Percentiles rank a stretch among this genome's conserved stretches.
Conservation (phyloP, 2,113 vertebrate genomes). For the Maccullochella peelii region DNA sequence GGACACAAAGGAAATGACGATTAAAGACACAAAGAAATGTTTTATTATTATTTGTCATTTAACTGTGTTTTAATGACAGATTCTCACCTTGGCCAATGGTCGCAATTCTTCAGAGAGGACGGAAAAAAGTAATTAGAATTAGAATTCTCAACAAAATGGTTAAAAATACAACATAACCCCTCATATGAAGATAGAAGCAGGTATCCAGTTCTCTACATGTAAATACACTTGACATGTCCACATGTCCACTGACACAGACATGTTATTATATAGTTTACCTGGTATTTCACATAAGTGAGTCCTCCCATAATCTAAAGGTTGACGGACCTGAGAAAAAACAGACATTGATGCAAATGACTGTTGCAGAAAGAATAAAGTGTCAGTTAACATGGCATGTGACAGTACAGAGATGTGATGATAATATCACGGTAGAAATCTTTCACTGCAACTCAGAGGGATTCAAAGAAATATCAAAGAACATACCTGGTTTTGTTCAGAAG, state of each 20-base stretch:
- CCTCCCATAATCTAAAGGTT: background rate
- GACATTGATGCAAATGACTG: background rate
- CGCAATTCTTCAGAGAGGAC: background rate
- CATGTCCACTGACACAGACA: too few species aligned
- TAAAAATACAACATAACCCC: background rate
- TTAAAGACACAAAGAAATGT: background rate
- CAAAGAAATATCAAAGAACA: background rate
- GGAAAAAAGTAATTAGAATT: background rate
- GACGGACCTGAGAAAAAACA: background rate
- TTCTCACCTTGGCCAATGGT: slow-evolving; percentile 26
- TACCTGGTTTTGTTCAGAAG: slow-evolving; percentile 12
- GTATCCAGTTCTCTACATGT: background rate
- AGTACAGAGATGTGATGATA: background rate
- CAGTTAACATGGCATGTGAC: background rate
- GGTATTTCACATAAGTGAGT: background rate
- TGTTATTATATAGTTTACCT: slow-evolving; percentile 27
- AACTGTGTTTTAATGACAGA: background rate
- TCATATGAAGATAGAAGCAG: background rate
- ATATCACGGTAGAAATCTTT: background rate
- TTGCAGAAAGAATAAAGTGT: background rate
- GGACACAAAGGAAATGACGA: background rate
- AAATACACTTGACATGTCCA: background rate
- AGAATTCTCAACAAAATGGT: background rate
- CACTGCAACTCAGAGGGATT: background rate
- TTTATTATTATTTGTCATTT: background rate